Evolutionary conservation across 2,797 vertebrate species (phyloP).

Genomic region (Platyrinchus mystaceus): DNA sequence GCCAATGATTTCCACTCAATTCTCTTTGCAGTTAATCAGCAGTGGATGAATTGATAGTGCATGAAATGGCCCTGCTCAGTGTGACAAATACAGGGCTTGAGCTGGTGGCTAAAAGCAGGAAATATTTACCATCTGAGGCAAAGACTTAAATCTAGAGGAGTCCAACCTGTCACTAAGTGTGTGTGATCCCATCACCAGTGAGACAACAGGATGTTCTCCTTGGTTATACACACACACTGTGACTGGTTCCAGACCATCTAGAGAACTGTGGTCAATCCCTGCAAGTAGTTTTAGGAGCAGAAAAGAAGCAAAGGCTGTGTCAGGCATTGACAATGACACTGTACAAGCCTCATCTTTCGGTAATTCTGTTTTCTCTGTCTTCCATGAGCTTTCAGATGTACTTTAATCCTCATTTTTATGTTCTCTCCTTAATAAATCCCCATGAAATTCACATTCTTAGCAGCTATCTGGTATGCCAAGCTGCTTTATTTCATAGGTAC

Average conservation of each 20-base stretch:
- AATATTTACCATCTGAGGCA: not conserved
- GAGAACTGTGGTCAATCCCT: not conserved
- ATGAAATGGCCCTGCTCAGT: not conserved
- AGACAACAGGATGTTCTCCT: not conserved
- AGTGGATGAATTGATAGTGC: not conserved
- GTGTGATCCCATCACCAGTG: not conserved
- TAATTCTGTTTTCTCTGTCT: not conserved
- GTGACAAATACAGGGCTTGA: not conserved
- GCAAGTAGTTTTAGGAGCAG: not conserved
- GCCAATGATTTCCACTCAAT: not conserved
- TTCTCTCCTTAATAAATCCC: constrained; percentile 28
- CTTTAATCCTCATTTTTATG: constrained; percentile 21
- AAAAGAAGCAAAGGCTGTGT: not conserved
- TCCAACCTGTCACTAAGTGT: not conserved
- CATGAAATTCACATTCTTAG: constrained; percentile 28
- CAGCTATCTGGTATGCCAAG: not conserved
- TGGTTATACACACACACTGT: no score
- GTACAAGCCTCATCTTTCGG: not conserved
- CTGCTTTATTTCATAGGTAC: constrained; percentile 37
- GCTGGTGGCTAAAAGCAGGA: not conserved
- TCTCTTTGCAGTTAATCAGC: not conserved
- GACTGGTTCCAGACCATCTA: not conserved
- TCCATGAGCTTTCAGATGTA: not conserved
- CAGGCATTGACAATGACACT: not conserved
- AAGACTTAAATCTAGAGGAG: not conserved